Base-by-base conservation (phyloP, 2,888 invertebrate genomes). In the Fissipunctia ypsillon region DNA sequence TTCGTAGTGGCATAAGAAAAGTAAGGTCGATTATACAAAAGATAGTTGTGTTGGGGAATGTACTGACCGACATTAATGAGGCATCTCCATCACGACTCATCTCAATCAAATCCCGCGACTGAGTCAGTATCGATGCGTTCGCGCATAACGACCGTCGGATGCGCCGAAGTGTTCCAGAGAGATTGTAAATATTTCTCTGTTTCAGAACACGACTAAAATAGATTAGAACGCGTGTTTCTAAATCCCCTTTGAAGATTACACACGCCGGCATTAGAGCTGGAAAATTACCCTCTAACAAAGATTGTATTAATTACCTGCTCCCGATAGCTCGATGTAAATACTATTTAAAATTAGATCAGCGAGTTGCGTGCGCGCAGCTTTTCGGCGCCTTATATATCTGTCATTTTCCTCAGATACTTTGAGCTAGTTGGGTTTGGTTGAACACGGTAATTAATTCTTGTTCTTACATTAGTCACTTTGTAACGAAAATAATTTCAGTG, bases 101-200 rank as follows among this genome's bases (percentile, higher is more conserved):
- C 93, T 92, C 93, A 93, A 95, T 95, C 94, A 93, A 93, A 94
- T 91, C 91, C 90, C 86, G 88, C 87, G 88, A 89, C 92, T 95
- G 94, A 94, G 85, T 94, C 93, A 92, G 92, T 90, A 93, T 94
- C 95, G 94, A 95, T 95, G 95, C 95, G 95, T 93, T 93, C 91
- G 93, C 94, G 92, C 92, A 90, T 95, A 94, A 96, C 95, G 95
- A 94, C 93, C 94, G 92, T 95, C 96, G 95, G 96, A 96, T 96
- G 95, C 95, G 96, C 94, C 94, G 95, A 95, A 96, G 96, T 96
- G 95, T 94, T 95, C 92, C 93, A 93, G 93, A 93, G 94, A 94
- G 95, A 95, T 96, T 96, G 96, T 96, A 96, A 96, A 96, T 96
- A 96, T 96, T 96, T 95, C 96, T 95, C 95, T 96, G 96, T 96